Evolutionary conservation across 2,113 vertebrate genomes (phyloP).

Genomic region (Pterocles orientalis): DNA sequence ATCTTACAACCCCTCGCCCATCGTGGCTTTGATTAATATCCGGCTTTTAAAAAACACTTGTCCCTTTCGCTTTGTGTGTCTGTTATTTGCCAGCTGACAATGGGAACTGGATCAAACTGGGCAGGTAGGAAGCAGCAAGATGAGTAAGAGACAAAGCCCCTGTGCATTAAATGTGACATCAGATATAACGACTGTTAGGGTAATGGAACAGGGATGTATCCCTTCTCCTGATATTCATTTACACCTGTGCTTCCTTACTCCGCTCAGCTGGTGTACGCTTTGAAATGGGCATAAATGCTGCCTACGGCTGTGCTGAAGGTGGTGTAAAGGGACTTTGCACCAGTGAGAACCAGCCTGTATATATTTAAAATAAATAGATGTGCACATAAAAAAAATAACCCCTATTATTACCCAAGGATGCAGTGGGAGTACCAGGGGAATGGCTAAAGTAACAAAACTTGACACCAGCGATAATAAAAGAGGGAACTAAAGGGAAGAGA

Average conservation of each 20-base stretch:
- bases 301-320: background rate
- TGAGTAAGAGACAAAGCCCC: background rate
- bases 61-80: background rate
- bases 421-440: constrained; percentile 22
- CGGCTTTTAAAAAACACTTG: background rate
- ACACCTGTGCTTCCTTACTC: background rate
- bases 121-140: background rate
- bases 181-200: background rate
- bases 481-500: constrained; percentile 72
- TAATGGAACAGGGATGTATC: background rate
- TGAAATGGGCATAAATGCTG: rapidly evolving
- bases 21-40: constrained; percentile 42
- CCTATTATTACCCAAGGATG: constrained; percentile 39
- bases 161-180: background rate
- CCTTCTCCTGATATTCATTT: rapidly evolving
- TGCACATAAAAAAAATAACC: constrained; percentile 47
- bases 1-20: background rate
- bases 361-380: constrained; percentile 53
- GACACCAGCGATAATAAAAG: constrained; percentile 71
- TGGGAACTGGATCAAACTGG: background rate
- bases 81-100: background rate
- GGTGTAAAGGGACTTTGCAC: background rate
- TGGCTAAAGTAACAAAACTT: constrained; percentile 43
- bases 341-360: background rate
- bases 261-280: background rate